Base-by-base conservation (phyloP, 2,797 vertebrate species). In the Xenops minutus region DNA sequence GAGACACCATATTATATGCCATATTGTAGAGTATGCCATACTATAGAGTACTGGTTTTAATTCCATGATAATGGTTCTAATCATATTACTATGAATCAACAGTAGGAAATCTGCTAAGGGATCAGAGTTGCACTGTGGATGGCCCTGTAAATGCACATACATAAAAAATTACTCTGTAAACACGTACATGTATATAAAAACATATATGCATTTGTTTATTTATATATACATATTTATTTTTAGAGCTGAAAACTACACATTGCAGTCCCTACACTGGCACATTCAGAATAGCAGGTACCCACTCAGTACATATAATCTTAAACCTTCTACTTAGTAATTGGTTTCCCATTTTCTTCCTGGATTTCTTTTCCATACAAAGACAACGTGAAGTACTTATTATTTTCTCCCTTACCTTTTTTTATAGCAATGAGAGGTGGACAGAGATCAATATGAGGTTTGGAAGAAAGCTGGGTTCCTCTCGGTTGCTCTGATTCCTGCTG, bases 351-450 rank as follows among this genome's bases (percentile, higher is more conserved):
- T 63, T 51, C 15, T 48, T 77, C n/a, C 24, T 68, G 18, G 4
- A n/a, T 6, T 59, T 56, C 80, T 69, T 68, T 21, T 14, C 43
- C 23, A 36, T 10, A 59, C 6, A 78, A 82, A 44, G 20, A 3
- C 19, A 43, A 61, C 9, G 39, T 6, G 7, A 93, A 62, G 14
- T 52, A 43, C 14, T 71, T 36, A n/a, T 24, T 62, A 26, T 55
- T 71, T 81, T 67, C 46, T 63, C 37, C n/a, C 92, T 83, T 96
- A 96, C 95, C 95, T 93, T 93, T 96, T 49, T 59, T 94, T 10
- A 95, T 78, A 84, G 39, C 8, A 91, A 96, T 34, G 6, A 96
- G 95, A 67, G 96, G 96, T 7, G 95, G 95, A 56, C 6, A 56
- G 48, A 96, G 95, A 37, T 51, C 85, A 36, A 27, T 27, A 59